Conservation (phyloP, 2,888 invertebrate genomes). For the Drosophila nr. fundita region DNA sequence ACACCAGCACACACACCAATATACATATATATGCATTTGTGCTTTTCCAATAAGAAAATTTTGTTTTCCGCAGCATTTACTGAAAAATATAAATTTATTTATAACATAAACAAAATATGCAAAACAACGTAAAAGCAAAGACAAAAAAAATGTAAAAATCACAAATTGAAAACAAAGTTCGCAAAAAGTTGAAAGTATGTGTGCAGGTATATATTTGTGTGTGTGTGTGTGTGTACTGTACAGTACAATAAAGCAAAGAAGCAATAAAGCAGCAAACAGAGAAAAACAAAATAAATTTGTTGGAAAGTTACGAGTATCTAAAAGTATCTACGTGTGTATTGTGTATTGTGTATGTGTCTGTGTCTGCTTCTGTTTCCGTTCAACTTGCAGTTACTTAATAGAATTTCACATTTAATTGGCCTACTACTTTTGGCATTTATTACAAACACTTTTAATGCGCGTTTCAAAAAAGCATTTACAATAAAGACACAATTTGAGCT, state of each 20-base stretch:
- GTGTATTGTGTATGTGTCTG: not conserved
- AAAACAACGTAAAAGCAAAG: conserved; percentile 39
- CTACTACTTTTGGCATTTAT: not conserved
- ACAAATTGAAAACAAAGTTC: conserved; percentile 42
- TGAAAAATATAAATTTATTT: conserved; percentile 60
- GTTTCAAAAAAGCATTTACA: not conserved
- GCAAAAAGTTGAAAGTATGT: conserved; percentile 36
- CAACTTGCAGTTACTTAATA: not conserved
- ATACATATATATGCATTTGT: not conserved
- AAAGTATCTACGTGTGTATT: not conserved
- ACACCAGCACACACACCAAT: conserved; percentile 6
- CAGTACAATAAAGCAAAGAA: conserved; percentile 33
- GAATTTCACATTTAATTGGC: not conserved
- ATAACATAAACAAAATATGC: conserved; percentile 68
- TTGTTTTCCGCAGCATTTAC: conserved; percentile 43
- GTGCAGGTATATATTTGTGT: not conserved
- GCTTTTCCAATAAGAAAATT: conserved; percentile 11
- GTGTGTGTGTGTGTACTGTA: not conserved
- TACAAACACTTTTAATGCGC: not conserved
- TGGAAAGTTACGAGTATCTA: conserved; percentile 26
- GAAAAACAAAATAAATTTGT: conserved; percentile 29
- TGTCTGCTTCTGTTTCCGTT: not conserved
- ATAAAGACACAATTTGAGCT: not conserved
- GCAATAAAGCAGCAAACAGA: conserved; percentile 12
- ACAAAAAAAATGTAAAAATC: conserved; percentile 21